Base-by-base conservation (phyloP, 2,888 invertebrate genomes). In the Drosophila kambysellisi region DNA sequence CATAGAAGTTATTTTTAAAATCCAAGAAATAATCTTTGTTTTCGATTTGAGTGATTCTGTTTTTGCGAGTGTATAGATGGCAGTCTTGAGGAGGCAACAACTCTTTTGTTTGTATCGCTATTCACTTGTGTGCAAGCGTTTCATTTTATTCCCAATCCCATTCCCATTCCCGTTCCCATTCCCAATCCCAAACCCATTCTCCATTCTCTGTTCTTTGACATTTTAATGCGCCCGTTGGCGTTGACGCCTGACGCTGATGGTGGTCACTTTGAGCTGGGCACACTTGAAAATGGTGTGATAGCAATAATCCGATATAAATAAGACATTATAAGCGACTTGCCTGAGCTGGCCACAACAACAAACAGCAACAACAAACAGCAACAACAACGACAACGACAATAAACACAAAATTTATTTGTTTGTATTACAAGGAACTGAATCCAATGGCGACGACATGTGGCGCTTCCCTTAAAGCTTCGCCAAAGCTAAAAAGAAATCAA, bases 151-250 rank as follows among this genome's bases (percentile, higher is more conserved):
- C 68, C 12, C 25, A 52, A 41, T 52, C 60, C 59, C 54, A 39
- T 51, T 32, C 25, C 63, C 46, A 48, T 37, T 0, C 25, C 63
- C 46, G 37, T 37, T 0, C 60, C 62, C 65, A 53, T 35, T n/a
- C 67, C 4, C 12, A 53, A 51, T 53, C 62, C 59, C 54, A 48
- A 37, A 20, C 67, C 30, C 63, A 50, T 32, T 59, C 72, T 70
- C 58, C 53, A 59, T 51, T 61, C 70, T 69, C 66, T 61, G 73
- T 80, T 80, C 83, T 79, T 87, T 87, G 88, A 87, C 85, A 87
- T 88, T 89, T 87, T 89, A 85, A 89, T 86, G 85, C 85, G 89
- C 87, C 79, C 87, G 87, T 87, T 86, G 85, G 85, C 85, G 84
- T 86, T 89, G 85, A 84, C 80, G 82, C 79, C 79, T 79, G 82